Percentiles rank a stretch among this genome's conserved stretches.
Conservation (phyloP, 2,797 vertebrate genomes). For the Hoplostethus mediterraneus region DNA sequence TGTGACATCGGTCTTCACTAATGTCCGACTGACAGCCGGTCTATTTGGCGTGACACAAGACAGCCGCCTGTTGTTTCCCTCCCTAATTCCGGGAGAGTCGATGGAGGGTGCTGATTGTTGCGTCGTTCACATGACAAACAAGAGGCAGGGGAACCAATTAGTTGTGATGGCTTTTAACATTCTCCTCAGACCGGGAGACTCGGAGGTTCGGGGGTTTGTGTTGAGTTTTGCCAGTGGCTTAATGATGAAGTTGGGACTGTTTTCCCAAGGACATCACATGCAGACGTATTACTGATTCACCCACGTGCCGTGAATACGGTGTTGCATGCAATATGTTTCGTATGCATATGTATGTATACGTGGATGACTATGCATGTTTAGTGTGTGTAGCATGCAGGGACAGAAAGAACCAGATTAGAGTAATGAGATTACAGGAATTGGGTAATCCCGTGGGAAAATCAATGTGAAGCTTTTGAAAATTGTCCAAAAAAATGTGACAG, state of each 20-base stretch:
- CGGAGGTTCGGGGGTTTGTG: slow-evolving; percentile 36
- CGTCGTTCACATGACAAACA: slow-evolving; percentile 71
- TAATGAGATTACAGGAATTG: too few relatives aligned
- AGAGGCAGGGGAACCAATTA: slow-evolving; percentile 82
- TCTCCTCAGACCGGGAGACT: slow-evolving; percentile 56
- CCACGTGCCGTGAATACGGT: slow-evolving; percentile 55
- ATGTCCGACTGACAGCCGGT: slow-evolving; percentile 50
- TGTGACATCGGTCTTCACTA: slow-evolving; percentile 66
- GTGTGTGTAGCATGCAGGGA: neutral
- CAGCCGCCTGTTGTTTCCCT: slow-evolving; percentile 61
- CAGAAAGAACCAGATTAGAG: too few relatives aligned
- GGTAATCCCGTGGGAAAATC: too few relatives aligned
- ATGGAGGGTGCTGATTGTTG: slow-evolving; percentile 60
- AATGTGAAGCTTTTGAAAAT: too few relatives aligned
- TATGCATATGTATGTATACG: slow-evolving; percentile 4
- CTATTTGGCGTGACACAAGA: slow-evolving; percentile 49
- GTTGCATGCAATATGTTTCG: slow-evolving; percentile 30
- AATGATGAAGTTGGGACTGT: slow-evolving; percentile 65
- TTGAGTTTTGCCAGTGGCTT: slow-evolving; percentile 58
- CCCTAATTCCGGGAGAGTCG: slow-evolving; percentile 37
- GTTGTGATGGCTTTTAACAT: slow-evolving; percentile 69
- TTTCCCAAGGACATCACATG: slow-evolving; percentile 65
- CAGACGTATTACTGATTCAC: slow-evolving; percentile 73
- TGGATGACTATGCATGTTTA: slow-evolving; percentile 14
- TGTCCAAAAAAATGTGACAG: too few relatives aligned